A percentile compares a stretch with the other conserved stretches of the same genome.
Conservation (phyloP, 23 tunicate species). For the Botrylloides violaceus region DNA sequence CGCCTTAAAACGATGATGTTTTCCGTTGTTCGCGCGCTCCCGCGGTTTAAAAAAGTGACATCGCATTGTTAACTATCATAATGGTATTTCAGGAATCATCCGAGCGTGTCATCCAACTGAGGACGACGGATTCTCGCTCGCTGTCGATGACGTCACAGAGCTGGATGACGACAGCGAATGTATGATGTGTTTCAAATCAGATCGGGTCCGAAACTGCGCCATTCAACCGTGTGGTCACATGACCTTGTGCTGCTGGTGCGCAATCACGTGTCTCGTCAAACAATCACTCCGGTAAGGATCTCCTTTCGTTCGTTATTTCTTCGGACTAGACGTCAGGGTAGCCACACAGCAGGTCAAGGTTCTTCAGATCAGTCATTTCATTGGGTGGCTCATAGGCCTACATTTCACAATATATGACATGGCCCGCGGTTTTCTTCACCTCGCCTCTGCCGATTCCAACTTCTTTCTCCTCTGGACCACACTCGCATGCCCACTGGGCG, state of each 20-base stretch:
- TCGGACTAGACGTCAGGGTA: too few species aligned
- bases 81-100: conserved; percentile 41
- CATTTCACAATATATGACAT: too few species aligned
- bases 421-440: too few species aligned
- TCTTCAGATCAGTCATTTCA: too few species aligned
- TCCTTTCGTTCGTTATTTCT: too few species aligned
- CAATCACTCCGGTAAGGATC: conserved; percentile 59
- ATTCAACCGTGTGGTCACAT: conserved; percentile 86
- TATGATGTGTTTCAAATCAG: conserved; percentile 73
- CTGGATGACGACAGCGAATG: conserved; percentile 61
- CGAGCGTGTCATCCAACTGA: conserved; percentile 30
- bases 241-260: conserved; percentile 75
- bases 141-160: conserved; percentile 37
- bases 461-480: too few species aligned
- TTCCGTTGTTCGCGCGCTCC: background rate
- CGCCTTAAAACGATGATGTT: background rate
- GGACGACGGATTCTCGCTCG: conserved; percentile 23
- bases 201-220: conserved; percentile 50
- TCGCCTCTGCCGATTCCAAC: too few species aligned
- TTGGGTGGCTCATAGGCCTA: too few species aligned
- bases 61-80: background rate
- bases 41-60: background rate
- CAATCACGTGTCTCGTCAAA: conserved; percentile 81
- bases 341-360: too few species aligned
- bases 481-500: too few species aligned